These are phyloP conservation scores for Drosophila lacicola DNA, from an alignment of 2,888 invertebrate genomes.

Conservation along the genomic window DNA sequence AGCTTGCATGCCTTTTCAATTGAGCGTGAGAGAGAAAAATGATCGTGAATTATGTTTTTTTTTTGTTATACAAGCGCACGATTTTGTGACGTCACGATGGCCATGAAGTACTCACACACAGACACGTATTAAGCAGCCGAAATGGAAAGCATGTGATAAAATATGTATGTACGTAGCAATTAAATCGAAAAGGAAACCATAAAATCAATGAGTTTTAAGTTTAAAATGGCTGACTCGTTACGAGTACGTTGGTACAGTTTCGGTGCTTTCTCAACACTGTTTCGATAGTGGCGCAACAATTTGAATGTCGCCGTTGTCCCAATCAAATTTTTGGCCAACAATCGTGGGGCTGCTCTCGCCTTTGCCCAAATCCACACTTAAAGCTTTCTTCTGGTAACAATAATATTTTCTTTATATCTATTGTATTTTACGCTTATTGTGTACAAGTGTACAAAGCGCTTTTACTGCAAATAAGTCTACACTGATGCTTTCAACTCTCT, in stretches of 20 bases:
- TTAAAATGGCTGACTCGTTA: conserved; percentile 25
- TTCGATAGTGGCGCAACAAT: not conserved
- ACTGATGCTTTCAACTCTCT: conserved; percentile 78
- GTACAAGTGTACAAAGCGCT: conserved; percentile 56
- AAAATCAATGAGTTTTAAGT: conserved; percentile 51
- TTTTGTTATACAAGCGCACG: too few species aligned
- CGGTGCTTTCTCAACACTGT: not conserved
- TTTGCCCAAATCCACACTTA: conserved; percentile 55
- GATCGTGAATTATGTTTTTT: too few species aligned
- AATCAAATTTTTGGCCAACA: conserved; percentile 18
- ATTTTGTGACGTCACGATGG: too few species aligned
- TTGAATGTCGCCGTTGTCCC: conserved; percentile 1
- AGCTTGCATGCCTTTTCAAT: too few species aligned
- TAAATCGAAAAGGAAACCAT: conserved; percentile 45
- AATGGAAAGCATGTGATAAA: conserved; percentile 80
- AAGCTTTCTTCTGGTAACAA: conserved; percentile 80
- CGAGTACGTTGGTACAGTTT: not conserved
- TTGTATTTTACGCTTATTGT: conserved; percentile 56
- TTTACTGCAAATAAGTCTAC: conserved; percentile 66
- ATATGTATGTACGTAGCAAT: conserved; percentile 35
- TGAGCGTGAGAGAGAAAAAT: too few species aligned
- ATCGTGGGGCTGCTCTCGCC: conserved; percentile 46
- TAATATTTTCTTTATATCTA: conserved; percentile 81
- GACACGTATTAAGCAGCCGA: conserved; percentile 61
- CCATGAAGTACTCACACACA: conserved; percentile 30